Percentiles rank a stretch among this genome's conserved stretches.
Conservation (phyloP, 2,797 vertebrate genomes). For the Chaetodon trifasciatus region DNA sequence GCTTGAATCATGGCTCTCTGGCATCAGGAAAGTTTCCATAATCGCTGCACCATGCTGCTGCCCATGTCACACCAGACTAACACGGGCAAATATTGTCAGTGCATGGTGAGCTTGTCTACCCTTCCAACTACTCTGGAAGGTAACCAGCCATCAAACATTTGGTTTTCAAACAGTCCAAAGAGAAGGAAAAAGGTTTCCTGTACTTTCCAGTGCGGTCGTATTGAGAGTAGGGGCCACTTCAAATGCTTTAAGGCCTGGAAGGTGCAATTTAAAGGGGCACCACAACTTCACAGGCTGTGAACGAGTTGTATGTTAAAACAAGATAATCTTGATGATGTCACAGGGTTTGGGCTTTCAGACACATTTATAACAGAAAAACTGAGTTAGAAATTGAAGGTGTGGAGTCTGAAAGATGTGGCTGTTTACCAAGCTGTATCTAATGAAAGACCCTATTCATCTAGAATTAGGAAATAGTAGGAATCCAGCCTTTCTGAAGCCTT, state of each 20-base stretch:
- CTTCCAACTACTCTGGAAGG: constrained; percentile 55
- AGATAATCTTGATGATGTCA: no score
- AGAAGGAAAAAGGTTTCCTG: constrained; percentile 13
- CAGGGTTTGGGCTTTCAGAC: no score
- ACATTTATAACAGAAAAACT: background rate
- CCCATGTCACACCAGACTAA: constrained; percentile 45
- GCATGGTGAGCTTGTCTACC: constrained; percentile 32
- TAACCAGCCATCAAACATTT: constrained; percentile 66
- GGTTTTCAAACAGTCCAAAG: constrained; percentile 45
- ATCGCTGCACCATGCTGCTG: constrained; percentile 40
- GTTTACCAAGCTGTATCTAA: background rate
- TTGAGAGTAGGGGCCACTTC: background rate
- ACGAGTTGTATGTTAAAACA: no score
- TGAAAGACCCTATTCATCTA: background rate
- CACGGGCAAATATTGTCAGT: constrained; percentile 54
- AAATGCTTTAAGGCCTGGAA: background rate
- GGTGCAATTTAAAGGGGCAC: background rate
- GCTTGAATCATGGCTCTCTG: constrained; percentile 19
- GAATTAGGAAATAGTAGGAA: background rate
- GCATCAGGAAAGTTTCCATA: constrained; percentile 49
- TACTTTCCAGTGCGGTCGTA: constrained; percentile 6
- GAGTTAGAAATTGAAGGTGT: background rate
- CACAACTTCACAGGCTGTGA: background rate
- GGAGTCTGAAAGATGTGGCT: background rate
- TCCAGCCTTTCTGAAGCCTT: no score